Base-by-base conservation (phyloP, 37 sponge, comb jelly and placozoan genomes). In the Hormiphora californensis region DNA sequence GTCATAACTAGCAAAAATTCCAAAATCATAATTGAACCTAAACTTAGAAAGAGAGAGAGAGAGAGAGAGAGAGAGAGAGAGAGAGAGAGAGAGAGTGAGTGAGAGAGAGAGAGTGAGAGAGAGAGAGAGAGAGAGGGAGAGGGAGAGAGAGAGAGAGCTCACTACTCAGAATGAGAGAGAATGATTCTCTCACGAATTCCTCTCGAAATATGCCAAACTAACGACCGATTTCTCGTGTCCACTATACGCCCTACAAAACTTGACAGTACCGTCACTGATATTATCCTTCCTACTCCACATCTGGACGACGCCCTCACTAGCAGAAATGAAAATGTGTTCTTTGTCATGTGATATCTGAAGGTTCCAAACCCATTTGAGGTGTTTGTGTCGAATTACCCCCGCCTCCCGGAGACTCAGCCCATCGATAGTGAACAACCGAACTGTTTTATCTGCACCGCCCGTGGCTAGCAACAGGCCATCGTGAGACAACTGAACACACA, bases 151-250 rank as follows among this genome's bases (percentile, higher is more conserved):
- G n/a, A n/a, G n/a, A n/a, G n/a, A n/a, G n/a, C n/a, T n/a, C n/a
- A n/a, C n/a, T n/a, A n/a, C n/a, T n/a, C n/a, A n/a, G n/a, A n/a
- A n/a, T n/a, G n/a, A n/a, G n/a, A n/a, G n/a, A n/a, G n/a, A n/a
- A n/a, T n/a, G n/a, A n/a, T n/a, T n/a, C n/a, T n/a, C n/a, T n/a
- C n/a, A n/a, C n/a, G n/a, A n/a, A n/a, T n/a, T n/a, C n/a, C n/a
- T n/a, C n/a, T n/a, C 81, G 43, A 73, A 73, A 33, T 43, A 46
- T 43, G 81, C 35, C 43, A 73, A 28, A 32, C 46, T 43, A n/a
- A 33, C 81, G 17, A 73, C 81, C 40, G 81, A 73, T 73, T 73
- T 73, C 5, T 73, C 43, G 44, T 43, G 81, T 41, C 81, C 81
- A 22, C 81, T 1, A 41, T 73, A 73, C 21, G 40, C 17, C 46